Conservation (phyloP, 2,113 vertebrate genomes). For the Thamnophis sirtalis region DNA sequence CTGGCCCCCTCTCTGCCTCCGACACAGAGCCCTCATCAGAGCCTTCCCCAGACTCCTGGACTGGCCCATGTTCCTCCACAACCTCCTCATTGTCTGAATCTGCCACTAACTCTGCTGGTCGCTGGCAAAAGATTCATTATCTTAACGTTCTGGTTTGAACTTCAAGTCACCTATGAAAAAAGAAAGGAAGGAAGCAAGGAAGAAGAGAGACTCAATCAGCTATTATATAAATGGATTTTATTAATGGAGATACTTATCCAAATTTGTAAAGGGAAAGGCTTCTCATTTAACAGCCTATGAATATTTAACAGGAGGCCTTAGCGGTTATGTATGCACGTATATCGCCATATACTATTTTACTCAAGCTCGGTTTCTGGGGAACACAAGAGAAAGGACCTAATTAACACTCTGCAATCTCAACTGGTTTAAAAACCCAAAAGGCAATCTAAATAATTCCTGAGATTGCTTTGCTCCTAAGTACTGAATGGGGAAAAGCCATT, state of each 20-base stretch:
- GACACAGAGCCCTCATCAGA: no score
- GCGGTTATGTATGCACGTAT: conserved; percentile 55
- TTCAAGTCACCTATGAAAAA: conserved; percentile 17
- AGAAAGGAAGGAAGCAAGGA: neutral
- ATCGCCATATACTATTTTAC: conserved; percentile 63
- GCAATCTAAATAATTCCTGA: conserved; percentile 66
- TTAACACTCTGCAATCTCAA: conserved; percentile 60
- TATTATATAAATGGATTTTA: conserved; percentile 52
- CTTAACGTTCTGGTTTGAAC: conserved; percentile 15
- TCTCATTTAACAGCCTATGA: conserved; percentile 51
- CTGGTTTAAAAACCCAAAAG: conserved; percentile 58
- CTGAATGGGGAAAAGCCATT: conserved; percentile 52
- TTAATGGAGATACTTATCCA: conserved; percentile 58
- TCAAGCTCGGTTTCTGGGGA: conserved; percentile 51
- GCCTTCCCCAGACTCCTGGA: no score
- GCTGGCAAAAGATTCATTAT: neutral
- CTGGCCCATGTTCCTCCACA: no score
- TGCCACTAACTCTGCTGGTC: no score
- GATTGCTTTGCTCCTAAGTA: conserved; percentile 47
- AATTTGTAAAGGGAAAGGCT: conserved; percentile 50
- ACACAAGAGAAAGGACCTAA: conserved; percentile 63
- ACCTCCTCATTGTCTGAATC: no score
- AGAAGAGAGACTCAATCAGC: conserved; percentile 23
- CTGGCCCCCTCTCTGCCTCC: no score
- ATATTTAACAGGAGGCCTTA: conserved; percentile 65